Evolutionary conservation across 1,140 invertebrate species (phyloP), one percentile per base, ranked within the genome.

Genomic region (Caenorhabditis latens): DNA sequence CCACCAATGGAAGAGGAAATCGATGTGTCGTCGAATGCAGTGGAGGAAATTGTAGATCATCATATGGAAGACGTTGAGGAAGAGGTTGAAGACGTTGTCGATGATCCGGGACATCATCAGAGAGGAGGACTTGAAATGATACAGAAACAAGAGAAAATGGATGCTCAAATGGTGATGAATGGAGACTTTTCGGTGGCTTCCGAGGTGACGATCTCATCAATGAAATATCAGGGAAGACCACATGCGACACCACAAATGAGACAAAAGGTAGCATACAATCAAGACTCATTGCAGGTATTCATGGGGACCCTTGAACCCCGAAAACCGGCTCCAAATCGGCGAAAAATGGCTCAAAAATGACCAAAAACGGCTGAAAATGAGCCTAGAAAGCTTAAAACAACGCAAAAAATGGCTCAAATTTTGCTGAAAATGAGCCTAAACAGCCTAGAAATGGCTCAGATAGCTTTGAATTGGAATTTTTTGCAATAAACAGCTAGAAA

Each of bases 141-240:
- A 8, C 24, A 65, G 46, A 79, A 79, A 53, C n/a, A 53, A n/a
- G 71, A 79, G 8, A 79, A 79, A 50, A 53, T 79, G 13, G n/a
- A 50, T 5, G 71, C 19, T 9, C 46, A 79, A 13, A 79, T 79
- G 71, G 46, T 79, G 2, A 14, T 79, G n/a, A 79, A 79, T n/a
- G 46, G 46, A 13, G 46, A 79, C 8, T 79, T 79, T 24, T 79
- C 71, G n/a, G 71, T 79, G 43, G 43, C 43, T 0, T 53, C 11
- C 1, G 71, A 79, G 46, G 71, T 79, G 2, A 50, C 46, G n/a
- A 79, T 79, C 0, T 19, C 5, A 0, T 79, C 71, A 5, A 79
- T 79, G 46, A 79, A 79, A 24, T 79, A 79, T 50, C 71, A 79
- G n/a, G 71, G 71, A 7, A 40, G 71, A 6, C 32, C 71, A 19